These are phyloP conservation scores for Gouania willdenowi DNA, from an alignment of 2,797 vertebrate species.

Conservation along the genomic window DNA sequence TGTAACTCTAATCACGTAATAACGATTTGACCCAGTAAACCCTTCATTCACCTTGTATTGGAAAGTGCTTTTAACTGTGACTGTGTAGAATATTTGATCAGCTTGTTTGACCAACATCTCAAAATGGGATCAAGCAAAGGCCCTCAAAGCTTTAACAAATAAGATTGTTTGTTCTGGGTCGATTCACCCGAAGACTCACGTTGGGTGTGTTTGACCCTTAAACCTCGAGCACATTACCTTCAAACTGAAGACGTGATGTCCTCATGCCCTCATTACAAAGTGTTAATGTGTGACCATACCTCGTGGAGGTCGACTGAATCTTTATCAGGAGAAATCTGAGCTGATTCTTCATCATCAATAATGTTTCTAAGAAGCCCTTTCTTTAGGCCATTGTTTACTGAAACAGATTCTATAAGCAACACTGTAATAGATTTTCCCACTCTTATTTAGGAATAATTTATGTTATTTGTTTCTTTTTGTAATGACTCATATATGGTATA, in stretches of 20 bases:
- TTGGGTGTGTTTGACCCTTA: slow-evolving; percentile 15
- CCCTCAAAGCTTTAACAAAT: slow-evolving; percentile 1
- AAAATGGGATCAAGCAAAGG: neutral
- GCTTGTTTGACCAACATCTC: neutral
- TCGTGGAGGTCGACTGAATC: slow-evolving; percentile 14
- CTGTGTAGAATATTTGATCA: slow-evolving; percentile 16
- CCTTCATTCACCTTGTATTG: neutral
- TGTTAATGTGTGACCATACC: slow-evolving; percentile 7
- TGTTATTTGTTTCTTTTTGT: too few species aligned
- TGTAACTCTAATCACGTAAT: slow-evolving; percentile 1
- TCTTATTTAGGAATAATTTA: too few species aligned
- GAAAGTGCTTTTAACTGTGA: slow-evolving; percentile 17
- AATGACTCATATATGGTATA: too few species aligned
- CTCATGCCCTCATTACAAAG: slow-evolving; percentile 12
- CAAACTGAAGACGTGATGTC: slow-evolving; percentile 5
- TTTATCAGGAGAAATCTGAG: slow-evolving; percentile 8
- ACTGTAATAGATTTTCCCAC: too few species aligned
- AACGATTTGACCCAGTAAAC: neutral
- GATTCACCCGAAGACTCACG: slow-evolving; percentile 16
- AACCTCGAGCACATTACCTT: slow-evolving; percentile 11
- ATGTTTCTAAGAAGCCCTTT: too few species aligned
- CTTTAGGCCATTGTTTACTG: too few species aligned
- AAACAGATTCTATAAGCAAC: too few species aligned
- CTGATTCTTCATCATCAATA: slow-evolving; percentile 26
- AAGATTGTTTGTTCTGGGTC: slow-evolving; percentile 10